Evolutionary conservation across 2,888 invertebrate species (phyloP), one percentile per base, ranked within the genome.

Genomic region (Tenthredo distinguenda): DNA sequence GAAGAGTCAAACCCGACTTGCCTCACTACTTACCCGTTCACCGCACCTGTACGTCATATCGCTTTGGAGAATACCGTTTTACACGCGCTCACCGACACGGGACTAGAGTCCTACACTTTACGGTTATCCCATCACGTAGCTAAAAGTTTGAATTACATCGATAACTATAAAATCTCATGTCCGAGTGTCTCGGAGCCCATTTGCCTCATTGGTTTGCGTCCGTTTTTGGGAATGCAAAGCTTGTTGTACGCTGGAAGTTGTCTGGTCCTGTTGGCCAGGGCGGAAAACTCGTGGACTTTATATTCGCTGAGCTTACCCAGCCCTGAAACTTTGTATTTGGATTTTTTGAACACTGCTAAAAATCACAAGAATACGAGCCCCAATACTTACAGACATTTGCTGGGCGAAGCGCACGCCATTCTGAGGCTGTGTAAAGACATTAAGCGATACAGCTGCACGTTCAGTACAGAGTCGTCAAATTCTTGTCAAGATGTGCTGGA

Each of bases 81-180:
- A n/a, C 97, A 97, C 91, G 97, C 97, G 0, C 93, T 97, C 26
- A 97, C 97, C 0, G 96, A 96, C 87, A 96, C 96, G 85, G 97
- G 97, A 0, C 94, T 97, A 68, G 97, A 97, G 92, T 96, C 97
- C 0, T 97, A 97, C 90, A 97, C 97, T 0, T 94, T 96, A 34
- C 94, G 96, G 74, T 94, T 96, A 83, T 95, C 96, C 0, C 96
- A 96, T 89, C 94, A 95, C 87, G 91, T 96, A 1, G 95, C 95
- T 83, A 94, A 94, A 87, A 94, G 93, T 71, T 90, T 94, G 1
- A 94, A 94, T 83, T 91, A 93, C n/a, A 90, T 94, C 15, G 94
- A 95, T 88, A 92, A 94, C 85, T 89, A 93, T 5, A 94, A 93
- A 87, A 93, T 94, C 86, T 94, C 94, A 1, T 95, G 95, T 87